Conservation (phyloP, 2,888 invertebrate genomes). For the Xylota segnis region DNA sequence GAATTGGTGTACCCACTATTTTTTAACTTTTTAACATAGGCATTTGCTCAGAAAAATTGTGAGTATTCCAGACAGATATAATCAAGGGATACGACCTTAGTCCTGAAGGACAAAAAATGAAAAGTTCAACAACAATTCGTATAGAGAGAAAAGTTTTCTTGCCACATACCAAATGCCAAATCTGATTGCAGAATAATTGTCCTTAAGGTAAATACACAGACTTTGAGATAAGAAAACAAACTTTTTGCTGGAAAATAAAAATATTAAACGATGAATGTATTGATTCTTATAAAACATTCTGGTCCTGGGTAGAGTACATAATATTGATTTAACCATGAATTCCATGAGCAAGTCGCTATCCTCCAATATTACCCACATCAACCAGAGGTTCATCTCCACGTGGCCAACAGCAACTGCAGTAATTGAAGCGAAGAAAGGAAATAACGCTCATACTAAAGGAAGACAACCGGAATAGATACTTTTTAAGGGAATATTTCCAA, state of each 20-base stretch:
- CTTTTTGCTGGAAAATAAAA: not conserved
- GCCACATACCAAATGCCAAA: too few species aligned
- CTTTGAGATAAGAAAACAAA: not conserved
- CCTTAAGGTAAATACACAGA: too few species aligned
- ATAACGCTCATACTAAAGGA: conserved; percentile 36
- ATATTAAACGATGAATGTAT: not conserved
- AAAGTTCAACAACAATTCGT: too few species aligned
- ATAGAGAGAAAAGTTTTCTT: too few species aligned
- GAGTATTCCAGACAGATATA: too few species aligned
- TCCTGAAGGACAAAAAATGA: too few species aligned
- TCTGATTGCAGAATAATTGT: too few species aligned
- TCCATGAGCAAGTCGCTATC: conserved; percentile 17
- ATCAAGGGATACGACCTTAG: too few species aligned
- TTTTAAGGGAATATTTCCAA: not conserved
- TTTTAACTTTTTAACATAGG: too few species aligned
- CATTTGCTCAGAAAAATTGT: too few species aligned
- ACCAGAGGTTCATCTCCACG: conserved; percentile 33
- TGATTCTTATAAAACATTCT: not conserved
- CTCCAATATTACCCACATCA: not conserved
- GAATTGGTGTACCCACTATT: too few species aligned
- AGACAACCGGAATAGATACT: not conserved
- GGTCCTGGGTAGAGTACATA: not conserved
- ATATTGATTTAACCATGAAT: conserved; percentile 31
- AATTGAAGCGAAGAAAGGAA: conserved; percentile 51
- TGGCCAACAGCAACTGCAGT: conserved; percentile 28